Base-by-base conservation (phyloP, 2,113 vertebrate species). In the Nansenia antarctica region DNA sequence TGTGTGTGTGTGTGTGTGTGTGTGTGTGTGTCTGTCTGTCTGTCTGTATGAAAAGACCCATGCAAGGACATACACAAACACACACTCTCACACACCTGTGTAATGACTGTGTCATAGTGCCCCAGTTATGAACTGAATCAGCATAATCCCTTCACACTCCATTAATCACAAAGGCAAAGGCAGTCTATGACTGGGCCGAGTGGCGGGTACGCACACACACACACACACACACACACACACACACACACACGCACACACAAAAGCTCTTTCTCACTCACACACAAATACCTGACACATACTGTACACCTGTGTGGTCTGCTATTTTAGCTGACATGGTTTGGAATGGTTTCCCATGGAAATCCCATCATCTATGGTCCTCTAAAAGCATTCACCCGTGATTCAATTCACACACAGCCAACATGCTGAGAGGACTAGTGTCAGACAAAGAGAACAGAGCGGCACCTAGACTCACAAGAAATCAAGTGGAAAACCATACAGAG, bases 121-220 rank as follows among this genome's bases (percentile, higher is more conserved):
- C 85, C 79, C 72, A 85, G 88, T 87, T 88, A 86, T 86, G 83
- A 86, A 88, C 85, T 83, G 85, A 89, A 90, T 89, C 86, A 88
- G 81, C 85, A 84, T 88, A 89, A 90, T 89, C 86, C 87, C 80
- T 85, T 86, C 86, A 88, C 83, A 88, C 84, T 83, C 82, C 84
- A 84, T 88, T 89, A 87, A 89, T 88, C 85, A 86, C 45, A 49
- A n/a, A n/a, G 82, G 80, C 82, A 88, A 82, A 87, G 83, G 79
- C 71, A 77, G 58, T 61, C 22, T 54, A 54, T 54, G 52, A 14
- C 24, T 9, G n/a, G 5, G 73, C 69, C 72, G 63, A 76, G 74
- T 82, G 22, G 39, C 34, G 32, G 49, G 1, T 1, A 74, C 20
- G 69, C 76, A 73, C 77, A 62, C 45, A 73, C 57, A 65, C 20